These are phyloP conservation scores for Sycophila sp. DNA, from an alignment of 1,140 invertebrate species.

Conservation along the genomic window DNA sequence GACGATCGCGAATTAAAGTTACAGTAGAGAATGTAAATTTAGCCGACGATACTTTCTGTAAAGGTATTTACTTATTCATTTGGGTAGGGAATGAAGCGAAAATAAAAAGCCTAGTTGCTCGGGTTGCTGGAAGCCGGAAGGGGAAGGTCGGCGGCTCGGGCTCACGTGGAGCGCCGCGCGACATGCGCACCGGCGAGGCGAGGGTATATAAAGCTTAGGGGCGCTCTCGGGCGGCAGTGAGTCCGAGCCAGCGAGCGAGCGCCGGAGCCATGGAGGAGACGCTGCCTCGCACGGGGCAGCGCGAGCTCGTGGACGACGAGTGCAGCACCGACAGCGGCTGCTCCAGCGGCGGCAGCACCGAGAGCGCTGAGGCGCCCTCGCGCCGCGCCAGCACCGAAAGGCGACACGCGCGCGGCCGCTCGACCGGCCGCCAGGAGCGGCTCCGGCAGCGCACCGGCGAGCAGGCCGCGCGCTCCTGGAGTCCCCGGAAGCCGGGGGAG, in stretches of 20 bases:
- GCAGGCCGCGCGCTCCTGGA: conserved; percentile 51
- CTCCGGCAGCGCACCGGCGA: conserved; percentile 42
- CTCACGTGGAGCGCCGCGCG: too few species aligned
- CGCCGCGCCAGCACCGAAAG: conserved; percentile 51
- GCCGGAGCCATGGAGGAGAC: neutral
- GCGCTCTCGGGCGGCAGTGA: too few species aligned
- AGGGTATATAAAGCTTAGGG: too few species aligned
- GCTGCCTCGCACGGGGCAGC: neutral
- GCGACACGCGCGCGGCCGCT: conserved; percentile 44
- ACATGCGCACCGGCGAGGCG: too few species aligned
- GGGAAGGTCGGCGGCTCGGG: too few species aligned
- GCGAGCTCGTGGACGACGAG: conserved; percentile 55
- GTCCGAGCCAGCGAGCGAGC: neutral
- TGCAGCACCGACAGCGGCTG: conserved; percentile 61
- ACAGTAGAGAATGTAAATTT: too few species aligned
- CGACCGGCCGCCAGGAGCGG: conserved; percentile 50
- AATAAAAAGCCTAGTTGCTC: too few species aligned
- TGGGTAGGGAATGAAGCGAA: too few species aligned
- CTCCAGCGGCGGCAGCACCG: conserved; percentile 56
- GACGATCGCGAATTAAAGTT: too few species aligned
- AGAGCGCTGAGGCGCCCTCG: conserved; percentile 53
- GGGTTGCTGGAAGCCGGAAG: too few species aligned
- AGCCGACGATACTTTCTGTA: too few species aligned
- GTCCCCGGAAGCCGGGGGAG: conserved; percentile 42
- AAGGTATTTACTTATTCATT: too few species aligned